Percentiles rank a stretch among this genome's conserved stretches.
Evolutionary conservation across 2,888 invertebrate genomes (phyloP).

Genomic region (Serripes groenlandicus): DNA sequence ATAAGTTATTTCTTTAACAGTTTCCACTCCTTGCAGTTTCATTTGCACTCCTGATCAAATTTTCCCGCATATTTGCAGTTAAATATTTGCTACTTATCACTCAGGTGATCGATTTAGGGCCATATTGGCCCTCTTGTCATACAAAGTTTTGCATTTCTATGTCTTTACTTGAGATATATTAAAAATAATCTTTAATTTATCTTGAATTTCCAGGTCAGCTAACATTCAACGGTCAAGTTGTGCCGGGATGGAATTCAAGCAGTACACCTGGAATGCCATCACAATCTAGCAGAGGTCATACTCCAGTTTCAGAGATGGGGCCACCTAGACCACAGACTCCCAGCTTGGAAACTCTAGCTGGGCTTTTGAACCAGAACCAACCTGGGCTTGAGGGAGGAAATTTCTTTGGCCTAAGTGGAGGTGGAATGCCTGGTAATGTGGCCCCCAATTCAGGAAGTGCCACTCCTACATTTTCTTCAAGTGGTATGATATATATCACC

Average conservation of each 20-base stretch:
- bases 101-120: too few relatives aligned
- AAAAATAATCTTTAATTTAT: too few relatives aligned
- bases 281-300: constrained; percentile 69
- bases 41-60: too few relatives aligned
- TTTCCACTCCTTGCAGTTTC: too few relatives aligned
- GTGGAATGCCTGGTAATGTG: neutral
- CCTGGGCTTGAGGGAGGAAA: constrained; percentile 49
- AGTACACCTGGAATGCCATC: constrained; percentile 66
- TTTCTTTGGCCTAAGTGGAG: constrained; percentile 18
- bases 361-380: constrained; percentile 71
- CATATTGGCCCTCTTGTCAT: too few relatives aligned
- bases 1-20: too few relatives aligned
- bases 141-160: too few relatives aligned
- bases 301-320: constrained; percentile 71
- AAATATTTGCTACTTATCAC: too few relatives aligned
- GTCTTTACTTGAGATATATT: too few relatives aligned
- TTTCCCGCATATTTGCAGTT: too few relatives aligned
- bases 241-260: constrained; percentile 81
- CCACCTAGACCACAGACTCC: constrained; percentile 63
- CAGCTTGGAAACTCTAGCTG: constrained; percentile 77
- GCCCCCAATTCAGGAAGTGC: constrained; percentile 40
- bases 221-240: constrained; percentile 82
- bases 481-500: constrained; percentile 25
- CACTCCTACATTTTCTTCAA: constrained; percentile 53
- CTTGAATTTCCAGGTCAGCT: constrained; percentile 81